Evolutionary conservation across 2,888 invertebrate genomes (phyloP), one percentile per base, ranked within the genome.

Genomic region (Chesias legatella): DNA sequence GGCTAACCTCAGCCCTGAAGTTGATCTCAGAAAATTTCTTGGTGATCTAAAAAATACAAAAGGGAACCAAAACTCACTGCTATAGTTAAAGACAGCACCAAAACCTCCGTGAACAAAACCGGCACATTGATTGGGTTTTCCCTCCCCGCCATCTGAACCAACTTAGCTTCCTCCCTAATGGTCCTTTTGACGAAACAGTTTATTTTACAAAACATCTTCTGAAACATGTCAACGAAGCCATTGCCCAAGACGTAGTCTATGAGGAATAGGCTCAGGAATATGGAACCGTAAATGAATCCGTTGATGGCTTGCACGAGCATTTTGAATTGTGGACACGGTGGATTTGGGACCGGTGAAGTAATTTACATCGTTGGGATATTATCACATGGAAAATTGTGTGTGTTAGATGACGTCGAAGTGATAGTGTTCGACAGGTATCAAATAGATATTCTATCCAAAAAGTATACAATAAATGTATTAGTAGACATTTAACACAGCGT

Each of bases 201-300:
- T 1, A 74, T 30, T 35, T 67, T 75, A 35, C 80, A 79, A 20
- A 71, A 54, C 0, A 58, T 10, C 25, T 40, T 68, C 22, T 67
- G 67, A 3, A 67, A 56, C 38, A 72, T 56, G 5, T 73, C 69
- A 1, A 77, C 55, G 21, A 80, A 67, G 0, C 80, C 84, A 56
- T 81, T 76, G 1, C 82, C 85, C 1, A 83, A 40, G 3, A 64
- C 10, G 24, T 71, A 73, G 40, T 84, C 82, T 0, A 81, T 41
- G 3, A 67, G 8, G n/a, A 82, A 60, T 0, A 84, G 51, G 29
- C 71, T 71, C 0, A 73, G 7, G 3, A 82, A 53, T 10, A 73
- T 60, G 1, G 48, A 38, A 0, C 63, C 56, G 28, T 72, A 76
- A 0, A 73, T 8, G 1, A 58, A 23, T 1, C 54, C 34, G 9